Conservation (phyloP, 2,797 vertebrate species). For the Smutsia temminckii region DNA sequence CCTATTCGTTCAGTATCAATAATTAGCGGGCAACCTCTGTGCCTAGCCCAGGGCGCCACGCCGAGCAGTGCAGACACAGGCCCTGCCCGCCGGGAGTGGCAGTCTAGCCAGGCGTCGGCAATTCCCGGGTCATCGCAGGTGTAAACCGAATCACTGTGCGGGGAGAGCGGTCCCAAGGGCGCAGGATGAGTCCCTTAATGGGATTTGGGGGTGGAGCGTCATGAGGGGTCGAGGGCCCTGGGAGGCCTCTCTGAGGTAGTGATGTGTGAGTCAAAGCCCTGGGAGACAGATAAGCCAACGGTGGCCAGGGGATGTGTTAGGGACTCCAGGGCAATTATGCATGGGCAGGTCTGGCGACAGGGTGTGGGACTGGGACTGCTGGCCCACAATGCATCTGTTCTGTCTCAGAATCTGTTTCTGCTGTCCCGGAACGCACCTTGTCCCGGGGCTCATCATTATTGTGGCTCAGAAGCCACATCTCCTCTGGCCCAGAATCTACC, state of each 20-base stretch:
- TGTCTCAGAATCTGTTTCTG: not conserved
- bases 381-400: constrained; percentile 33
- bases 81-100: not conserved
- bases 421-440: not conserved
- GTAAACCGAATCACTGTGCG: not conserved
- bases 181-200: accelerated
- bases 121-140: not conserved
- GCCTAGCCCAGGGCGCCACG: not conserved
- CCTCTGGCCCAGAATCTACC: not conserved
- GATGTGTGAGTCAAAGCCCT: not conserved
- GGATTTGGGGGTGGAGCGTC: not conserved
- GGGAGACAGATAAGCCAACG: not conserved
- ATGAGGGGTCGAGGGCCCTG: not conserved
- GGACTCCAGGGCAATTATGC: not conserved
- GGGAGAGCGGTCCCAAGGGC: accelerated
- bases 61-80: not conserved
- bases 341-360: not conserved
- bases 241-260: not conserved
- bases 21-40: accelerated
- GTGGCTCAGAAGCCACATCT: not conserved
- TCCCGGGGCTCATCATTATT: not conserved
- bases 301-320: not conserved
- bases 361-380: not conserved
- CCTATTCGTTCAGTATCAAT: accelerated
- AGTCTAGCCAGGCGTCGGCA: not conserved